Percentiles rank a stretch among this genome's conserved stretches.
These are phyloP conservation scores for Acronicta psi DNA, from an alignment of 2,888 invertebrate genomes.

Conservation along the genomic window DNA sequence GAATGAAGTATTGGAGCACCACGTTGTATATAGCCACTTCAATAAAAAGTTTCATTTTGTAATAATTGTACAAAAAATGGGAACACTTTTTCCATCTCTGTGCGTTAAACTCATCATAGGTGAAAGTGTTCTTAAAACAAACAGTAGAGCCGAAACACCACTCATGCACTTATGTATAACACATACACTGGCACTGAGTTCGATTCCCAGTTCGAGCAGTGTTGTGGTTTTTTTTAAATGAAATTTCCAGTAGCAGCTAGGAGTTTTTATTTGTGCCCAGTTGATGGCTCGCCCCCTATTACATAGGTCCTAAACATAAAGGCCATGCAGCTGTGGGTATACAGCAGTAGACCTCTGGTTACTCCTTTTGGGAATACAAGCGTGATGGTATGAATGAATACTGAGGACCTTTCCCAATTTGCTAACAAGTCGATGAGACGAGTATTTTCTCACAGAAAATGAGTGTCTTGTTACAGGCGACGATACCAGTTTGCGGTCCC, in stretches of 20 bases:
- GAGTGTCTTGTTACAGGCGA: constrained; percentile 27
- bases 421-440: constrained; percentile 19
- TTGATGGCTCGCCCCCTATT: no score
- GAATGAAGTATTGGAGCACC: neutral
- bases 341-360: no score
- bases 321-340: no score
- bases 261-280: no score
- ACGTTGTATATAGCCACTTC: constrained; percentile 5
- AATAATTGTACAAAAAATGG: constrained; percentile 29
- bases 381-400: no score
- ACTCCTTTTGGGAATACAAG: no score
- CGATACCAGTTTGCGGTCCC: constrained; percentile 20
- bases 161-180: neutral
- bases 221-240: no score
- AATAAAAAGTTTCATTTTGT: constrained; percentile 15
- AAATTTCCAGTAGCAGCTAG: no score
- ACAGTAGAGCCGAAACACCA: neutral
- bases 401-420: no score
- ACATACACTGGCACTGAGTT: constrained; percentile 2
- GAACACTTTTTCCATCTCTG: constrained; percentile 23
- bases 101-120: constrained; percentile 12
- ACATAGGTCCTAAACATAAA: no score
- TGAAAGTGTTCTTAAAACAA: constrained; percentile 31
- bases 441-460: constrained; percentile 26
- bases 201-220: no score